Base-by-base conservation (phyloP, 2,888 invertebrate species). In the Biston stratarius region DNA sequence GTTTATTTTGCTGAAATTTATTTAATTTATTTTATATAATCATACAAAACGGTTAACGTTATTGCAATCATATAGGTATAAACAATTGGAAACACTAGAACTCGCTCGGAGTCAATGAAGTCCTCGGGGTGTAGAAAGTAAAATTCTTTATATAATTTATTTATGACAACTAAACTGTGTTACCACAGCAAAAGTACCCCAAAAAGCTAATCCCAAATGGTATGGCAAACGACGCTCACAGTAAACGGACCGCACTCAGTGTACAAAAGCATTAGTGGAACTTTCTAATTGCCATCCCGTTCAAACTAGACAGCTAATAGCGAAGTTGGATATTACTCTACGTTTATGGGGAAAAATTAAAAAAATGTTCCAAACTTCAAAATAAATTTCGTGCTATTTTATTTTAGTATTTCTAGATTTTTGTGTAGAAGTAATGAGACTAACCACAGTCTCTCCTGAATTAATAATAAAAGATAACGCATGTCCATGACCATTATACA, bases 321-420 rank as follows among this genome's bases (percentile, higher is more conserved):
- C 61, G 59, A 67, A 71, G 71, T 71, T 69, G 34, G n/a, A 8
- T 56, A 44, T 47, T 57, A 36, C 36, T 44, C 33, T 57, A 14
- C n/a, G n/a, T 36, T 45, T 34, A 44, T 44, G 33, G 55, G 15
- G 10, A 24, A 40, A 55, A 24, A 24, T 24, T 55, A 33, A 7
- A 33, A 55, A 55, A 38, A 40, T 77, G 79, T 77, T 75, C 42
- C 68, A 72, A 77, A 85, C 76, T 83, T 84, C 76, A 81, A 85
- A 80, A 76, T 8, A 8, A 1, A 38, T 38, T 38, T 38, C 6
- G 38, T 6, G 0, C 38, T 38, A 38, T 38, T 38, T 38, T 38
- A 38, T 38, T 8, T 38, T 38, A 9, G 24, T 24, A 24, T 24
- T 24, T 24, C 24, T 24, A 24, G 1, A 24, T 24, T 24, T 24